Evolutionary conservation across 2,888 invertebrate species (phyloP).

Genomic region (Lymantria monacha): DNA sequence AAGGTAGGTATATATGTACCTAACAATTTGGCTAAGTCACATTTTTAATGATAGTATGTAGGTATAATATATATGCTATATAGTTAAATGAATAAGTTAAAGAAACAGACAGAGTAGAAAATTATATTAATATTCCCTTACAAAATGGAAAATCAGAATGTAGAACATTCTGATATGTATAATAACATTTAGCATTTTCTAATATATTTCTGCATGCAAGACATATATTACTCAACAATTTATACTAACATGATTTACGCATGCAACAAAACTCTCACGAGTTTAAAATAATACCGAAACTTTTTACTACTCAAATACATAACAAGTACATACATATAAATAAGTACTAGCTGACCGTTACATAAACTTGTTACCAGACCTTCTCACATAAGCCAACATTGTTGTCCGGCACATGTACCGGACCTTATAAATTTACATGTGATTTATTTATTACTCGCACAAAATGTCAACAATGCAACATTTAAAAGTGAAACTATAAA

Average conservation of each 20-base stretch:
- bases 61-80: no score
- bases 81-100: no score
- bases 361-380: conserved; percentile 36
- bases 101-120: no score
- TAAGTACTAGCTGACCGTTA: conserved; percentile 39
- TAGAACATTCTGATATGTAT: no score
- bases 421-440: conserved; percentile 69
- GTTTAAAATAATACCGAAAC: conserved; percentile 1
- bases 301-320: not conserved
- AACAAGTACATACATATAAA: conserved; percentile 3
- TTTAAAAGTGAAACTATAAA: conserved; percentile 77
- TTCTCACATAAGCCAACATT: conserved; percentile 52
- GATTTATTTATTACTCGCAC: conserved; percentile 78
- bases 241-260: not conserved
- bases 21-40: no score
- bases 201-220: no score
- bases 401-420: conserved; percentile 57
- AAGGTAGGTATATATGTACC: no score
- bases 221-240: no score
- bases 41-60: no score
- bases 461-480: conserved; percentile 75
- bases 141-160: no score
- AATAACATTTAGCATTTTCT: no score
- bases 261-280: conserved; percentile 39
- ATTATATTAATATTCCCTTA: no score